Evolutionary conservation across 2,113 vertebrate genomes (phyloP), one percentile per base, ranked within the genome.

Genomic region (Puntigrus tetrazona): DNA sequence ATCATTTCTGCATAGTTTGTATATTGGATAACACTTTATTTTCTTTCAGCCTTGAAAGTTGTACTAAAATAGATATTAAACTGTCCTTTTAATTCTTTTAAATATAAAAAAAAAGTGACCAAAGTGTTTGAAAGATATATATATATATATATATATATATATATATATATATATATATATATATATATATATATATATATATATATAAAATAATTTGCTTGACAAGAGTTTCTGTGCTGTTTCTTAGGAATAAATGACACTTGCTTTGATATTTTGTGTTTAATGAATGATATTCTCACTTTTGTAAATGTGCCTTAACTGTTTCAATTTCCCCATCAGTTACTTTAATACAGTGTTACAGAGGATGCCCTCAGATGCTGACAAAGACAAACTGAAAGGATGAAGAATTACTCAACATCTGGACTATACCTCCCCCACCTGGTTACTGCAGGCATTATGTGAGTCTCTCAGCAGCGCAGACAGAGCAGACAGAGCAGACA

Each of bases 371-470:
- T 36, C 7, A 20, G 38, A 50, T 50, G 41, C 8, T 38, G 36
- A 72, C 31, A 36, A 69, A 38, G 65, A 41, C 69, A 41, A 16
- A 72, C 72, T 5, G 45, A 75, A 20, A 29, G 1, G 7, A 11
- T 16, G 45, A 47, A 50, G 25, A 20, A 75, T 75, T 20, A 31
- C 45, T 59, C 31, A 78, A 78, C 75, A 78, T 57, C 75, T 78
- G 75, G 75, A 78, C 75, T 78, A 36, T 38, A 78, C 34, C 75
- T 38, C 75, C 74, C 27, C 74, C 75, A 59, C 50, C 75, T 78
- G 75, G 75, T 41, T 25, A 78, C 75, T 78, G 75, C 52, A 57
- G 75, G 75, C 50, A 78, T 50, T 75, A 50, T 52, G 27, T 20
- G 38, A 70, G 41, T 14, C 27, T 75, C 73, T 75, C 25, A 16